A percentile compares a stretch with the other conserved stretches of the same genome.
Evolutionary conservation across 2,888 invertebrate species (phyloP).

Genomic region (Thymelicus acteon): DNA sequence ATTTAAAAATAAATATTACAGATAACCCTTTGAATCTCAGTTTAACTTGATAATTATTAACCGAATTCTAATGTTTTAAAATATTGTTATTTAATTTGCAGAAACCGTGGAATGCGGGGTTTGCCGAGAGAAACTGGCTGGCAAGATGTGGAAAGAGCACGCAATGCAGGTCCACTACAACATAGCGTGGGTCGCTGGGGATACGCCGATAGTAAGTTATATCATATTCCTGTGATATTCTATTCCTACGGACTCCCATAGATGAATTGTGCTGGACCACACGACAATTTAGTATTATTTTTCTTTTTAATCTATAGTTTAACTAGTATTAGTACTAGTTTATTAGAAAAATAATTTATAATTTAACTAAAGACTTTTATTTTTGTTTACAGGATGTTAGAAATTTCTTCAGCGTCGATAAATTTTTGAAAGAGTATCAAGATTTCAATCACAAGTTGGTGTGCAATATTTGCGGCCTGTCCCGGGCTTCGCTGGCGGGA

Average conservation of each 20-base stretch:
- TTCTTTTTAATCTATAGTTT: background rate
- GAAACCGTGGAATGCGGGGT: conserved; percentile 55
- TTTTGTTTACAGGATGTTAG: conserved; percentile 78
- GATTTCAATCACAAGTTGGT: conserved; percentile 67
- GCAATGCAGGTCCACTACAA: conserved; percentile 66
- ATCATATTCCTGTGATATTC: too few relatives aligned
- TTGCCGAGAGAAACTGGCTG: conserved; percentile 52
- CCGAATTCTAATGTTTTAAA: conserved; percentile 2
- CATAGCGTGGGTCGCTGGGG: conserved; percentile 64
- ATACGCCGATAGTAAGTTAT: conserved; percentile 61
- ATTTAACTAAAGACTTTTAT: background rate
- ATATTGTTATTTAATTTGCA: conserved; percentile 40
- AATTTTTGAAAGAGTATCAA: conserved; percentile 70
- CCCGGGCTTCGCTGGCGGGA: conserved; percentile 82
- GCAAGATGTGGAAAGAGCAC: conserved; percentile 56
- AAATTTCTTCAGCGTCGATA: conserved; percentile 73
- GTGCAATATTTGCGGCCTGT: conserved; percentile 83
- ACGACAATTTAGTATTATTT: too few relatives aligned
- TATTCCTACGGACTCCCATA: too few relatives aligned
- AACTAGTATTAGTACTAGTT: background rate
- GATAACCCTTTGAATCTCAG: too few relatives aligned
- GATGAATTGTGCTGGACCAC: too few relatives aligned
- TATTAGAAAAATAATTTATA: background rate
- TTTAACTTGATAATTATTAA: too few relatives aligned
- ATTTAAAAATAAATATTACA: background rate